phyloP scores from a whole-genome alignment of 2,888 invertebrate genomes.

The Palloptera scutellata region DNA sequence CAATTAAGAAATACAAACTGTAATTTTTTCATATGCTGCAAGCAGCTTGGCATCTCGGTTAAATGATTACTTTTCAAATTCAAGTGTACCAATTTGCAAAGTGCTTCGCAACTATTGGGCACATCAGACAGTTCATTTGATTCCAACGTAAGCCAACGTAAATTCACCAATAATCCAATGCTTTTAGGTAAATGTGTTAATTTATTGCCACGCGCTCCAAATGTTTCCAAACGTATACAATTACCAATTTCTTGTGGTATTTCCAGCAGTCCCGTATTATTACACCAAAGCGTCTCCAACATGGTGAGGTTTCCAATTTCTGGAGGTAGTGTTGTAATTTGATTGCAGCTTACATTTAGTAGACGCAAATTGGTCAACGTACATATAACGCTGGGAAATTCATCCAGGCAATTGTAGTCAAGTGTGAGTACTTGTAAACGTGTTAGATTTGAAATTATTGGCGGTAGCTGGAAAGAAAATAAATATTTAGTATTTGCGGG shows the following conservation, averaged over 20 bases:
- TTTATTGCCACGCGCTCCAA: conserved; percentile 73
- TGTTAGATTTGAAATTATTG: conserved; percentile 66
- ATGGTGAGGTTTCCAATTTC: conserved; percentile 70
- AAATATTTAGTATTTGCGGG: not conserved
- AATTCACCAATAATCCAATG: conserved; percentile 67
- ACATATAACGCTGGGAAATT: conserved; percentile 70
- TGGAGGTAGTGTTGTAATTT: conserved; percentile 68
- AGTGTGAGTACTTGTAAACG: conserved; percentile 71
- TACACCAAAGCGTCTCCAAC: conserved; percentile 75
- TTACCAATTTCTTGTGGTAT: conserved; percentile 72
- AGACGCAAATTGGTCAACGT: conserved; percentile 69
- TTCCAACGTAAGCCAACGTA: conserved; percentile 75
- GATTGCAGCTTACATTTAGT: conserved; percentile 75
- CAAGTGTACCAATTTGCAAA: conserved; percentile 70
- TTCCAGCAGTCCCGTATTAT: conserved; percentile 67
- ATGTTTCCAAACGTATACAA: conserved; percentile 70
- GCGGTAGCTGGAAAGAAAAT: conserved; percentile 57
- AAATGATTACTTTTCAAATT: conserved; percentile 71
- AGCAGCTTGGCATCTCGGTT: conserved; percentile 65
- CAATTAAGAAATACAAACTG: conserved; percentile 68
- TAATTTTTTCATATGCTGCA: conserved; percentile 65
- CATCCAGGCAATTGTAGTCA: conserved; percentile 72
- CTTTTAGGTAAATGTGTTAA: conserved; percentile 68
- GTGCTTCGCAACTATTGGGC: conserved; percentile 66
- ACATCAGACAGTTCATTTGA: conserved; percentile 68